Percentiles rank a stretch among this genome's conserved stretches.
phyloP scores from a whole-genome alignment of 2,888 invertebrate genomes.

The Melanostoma scalare region DNA sequence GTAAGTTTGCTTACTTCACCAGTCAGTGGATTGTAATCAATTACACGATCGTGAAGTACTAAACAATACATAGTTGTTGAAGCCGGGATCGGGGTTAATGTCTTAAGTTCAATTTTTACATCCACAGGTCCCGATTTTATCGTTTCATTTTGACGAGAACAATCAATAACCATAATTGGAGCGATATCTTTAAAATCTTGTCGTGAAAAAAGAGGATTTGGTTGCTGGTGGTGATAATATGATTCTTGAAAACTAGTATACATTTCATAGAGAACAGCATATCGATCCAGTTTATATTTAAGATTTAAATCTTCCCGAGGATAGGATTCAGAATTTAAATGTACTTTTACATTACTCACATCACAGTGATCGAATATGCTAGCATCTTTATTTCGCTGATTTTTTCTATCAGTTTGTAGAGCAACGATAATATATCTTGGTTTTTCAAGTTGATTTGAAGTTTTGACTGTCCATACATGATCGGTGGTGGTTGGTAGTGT shows the following conservation, averaged over 20 bases:
- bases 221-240: not conserved
- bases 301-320: constrained; percentile 78
- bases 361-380: constrained; percentile 74
- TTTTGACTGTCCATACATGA: constrained; percentile 78
- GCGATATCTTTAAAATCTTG: too few species aligned
- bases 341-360: constrained; percentile 78
- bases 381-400: constrained; percentile 73
- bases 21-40: too few species aligned
- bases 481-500: constrained; percentile 75
- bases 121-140: too few species aligned
- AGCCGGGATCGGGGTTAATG: too few species aligned
- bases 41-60: too few species aligned
- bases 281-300: constrained; percentile 75
- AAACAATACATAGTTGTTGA: too few species aligned
- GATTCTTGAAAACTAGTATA: constrained; percentile 36
- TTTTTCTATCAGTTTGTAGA: constrained; percentile 79
- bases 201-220: too few species aligned
- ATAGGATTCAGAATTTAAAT: constrained; percentile 78
- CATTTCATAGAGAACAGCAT: constrained; percentile 74
- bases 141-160: too few species aligned
- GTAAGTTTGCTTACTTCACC: too few species aligned
- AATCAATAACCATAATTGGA: too few species aligned
- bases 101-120: too few species aligned
- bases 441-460: constrained; percentile 78
- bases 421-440: constrained; percentile 79